Evolutionary conservation across 2,113 vertebrate genomes (phyloP).

Genomic region (Colaptes auratus): DNA sequence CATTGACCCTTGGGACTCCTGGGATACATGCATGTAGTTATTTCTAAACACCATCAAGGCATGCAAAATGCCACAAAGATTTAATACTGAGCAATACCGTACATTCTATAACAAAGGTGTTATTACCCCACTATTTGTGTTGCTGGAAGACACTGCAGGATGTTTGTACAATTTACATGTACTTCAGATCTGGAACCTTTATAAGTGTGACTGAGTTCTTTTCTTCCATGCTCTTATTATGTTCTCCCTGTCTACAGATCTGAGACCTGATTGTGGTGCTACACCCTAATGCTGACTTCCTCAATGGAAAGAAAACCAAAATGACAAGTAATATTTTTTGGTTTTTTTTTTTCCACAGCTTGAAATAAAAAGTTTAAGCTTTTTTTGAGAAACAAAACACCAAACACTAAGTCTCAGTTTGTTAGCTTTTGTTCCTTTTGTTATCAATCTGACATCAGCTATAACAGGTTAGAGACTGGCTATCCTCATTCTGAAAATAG

Average conservation of each 20-base stretch:
- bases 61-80: background rate
- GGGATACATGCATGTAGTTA: fast-evolving
- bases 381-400: background rate
- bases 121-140: background rate
- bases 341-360: background rate
- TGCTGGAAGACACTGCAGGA: background rate
- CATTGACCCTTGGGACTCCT: background rate
- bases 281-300: background rate
- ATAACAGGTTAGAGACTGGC: slow-evolving; percentile 30
- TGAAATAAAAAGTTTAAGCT: background rate
- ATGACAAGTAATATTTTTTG: background rate
- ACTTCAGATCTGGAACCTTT: background rate
- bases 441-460: background rate
- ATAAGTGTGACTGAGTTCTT: background rate
- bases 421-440: slow-evolving; percentile 31
- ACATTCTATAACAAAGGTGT: background rate
- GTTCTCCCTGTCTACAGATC: background rate
- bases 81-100: background rate
- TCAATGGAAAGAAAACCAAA: background rate
- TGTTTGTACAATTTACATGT: background rate
- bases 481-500: slow-evolving; percentile 53
- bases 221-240: background rate
- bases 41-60: background rate
- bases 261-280: background rate
- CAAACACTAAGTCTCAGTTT: background rate